Base-by-base conservation (phyloP, 2,888 invertebrate genomes). In the Osmoderma eremita region DNA sequence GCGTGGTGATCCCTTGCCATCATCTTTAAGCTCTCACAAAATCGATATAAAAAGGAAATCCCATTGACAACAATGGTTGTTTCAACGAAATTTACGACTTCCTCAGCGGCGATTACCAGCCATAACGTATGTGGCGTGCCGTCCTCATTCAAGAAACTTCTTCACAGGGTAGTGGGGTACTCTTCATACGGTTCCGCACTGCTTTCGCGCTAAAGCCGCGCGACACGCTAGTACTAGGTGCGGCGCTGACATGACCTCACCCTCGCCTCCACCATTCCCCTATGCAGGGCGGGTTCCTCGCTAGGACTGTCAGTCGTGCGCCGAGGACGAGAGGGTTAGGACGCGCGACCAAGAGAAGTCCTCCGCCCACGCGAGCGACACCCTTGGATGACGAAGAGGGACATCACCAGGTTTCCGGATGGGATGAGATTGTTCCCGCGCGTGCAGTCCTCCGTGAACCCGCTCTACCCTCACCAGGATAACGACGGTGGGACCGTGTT, bases 351-450 rank as follows among this genome's bases (percentile, higher is more conserved):
- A 45, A n/a, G n/a, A n/a, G 18, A 30, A 41, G 12, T 17, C 4
- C 15, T 20, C 20, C 56, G 18, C 61, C 22, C 4, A 13, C 41
- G n/a, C 39, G n/a, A n/a, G n/a, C n/a, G n/a, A n/a, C n/a, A n/a
- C 56, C 18, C 13, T 20, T 15, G 24, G 20, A 45, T 58, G 13
- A 58, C 45, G 17, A 30, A 18, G 1, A 45, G 15, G 10, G 12
- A 30, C 15, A 30, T 36, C 17, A 3, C 13, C 20, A 8, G 22
- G 15, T 17, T 24, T 58, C 51, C 42, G 38, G 30, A 24, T 54
- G 69, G 64, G 58, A 73, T 72, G 71, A 72, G 66, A 58, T 68
- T 66, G 50, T 74, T 73, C 68, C 75, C 74, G 30, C 63, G 64
- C 63, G 68, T 65, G 56, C 62, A 67, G 39, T 69, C 69, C 10